Percentiles rank a stretch among this genome's conserved stretches.
phyloP scores from a whole-genome alignment of 2,888 invertebrate species.

The Drosophila anomelani region DNA sequence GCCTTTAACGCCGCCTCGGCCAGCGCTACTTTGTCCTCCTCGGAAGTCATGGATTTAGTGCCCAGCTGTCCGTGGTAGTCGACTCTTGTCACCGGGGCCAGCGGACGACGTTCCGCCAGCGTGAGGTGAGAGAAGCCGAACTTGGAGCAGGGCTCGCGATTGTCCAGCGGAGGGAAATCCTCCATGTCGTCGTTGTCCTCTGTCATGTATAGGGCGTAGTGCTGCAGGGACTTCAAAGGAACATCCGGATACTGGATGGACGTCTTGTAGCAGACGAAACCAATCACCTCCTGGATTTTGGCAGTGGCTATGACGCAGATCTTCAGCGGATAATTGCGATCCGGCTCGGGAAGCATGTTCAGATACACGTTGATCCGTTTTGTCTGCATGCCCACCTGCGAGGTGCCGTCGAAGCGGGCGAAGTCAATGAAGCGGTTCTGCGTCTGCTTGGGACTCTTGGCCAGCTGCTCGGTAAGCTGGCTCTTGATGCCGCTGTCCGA shows the following conservation, averaged over 20 bases:
- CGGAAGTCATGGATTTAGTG: conserved; percentile 84
- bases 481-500: conserved; percentile 85
- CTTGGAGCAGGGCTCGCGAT: conserved; percentile 94
- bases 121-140: conserved; percentile 96
- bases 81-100: conserved; percentile 79
- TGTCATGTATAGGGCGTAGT: conserved; percentile 96
- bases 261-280: conserved; percentile 94
- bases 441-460: conserved; percentile 90
- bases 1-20: conserved; percentile 79
- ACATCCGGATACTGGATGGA: conserved; percentile 88
- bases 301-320: conserved; percentile 93
- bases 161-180: conserved; percentile 96
- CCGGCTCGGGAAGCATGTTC: conserved; percentile 92
- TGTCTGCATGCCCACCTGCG: conserved; percentile 91
- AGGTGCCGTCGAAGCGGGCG: conserved; percentile 96
- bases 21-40: conserved; percentile 83
- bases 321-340: conserved; percentile 93
- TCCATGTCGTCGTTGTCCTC: conserved; percentile 95
- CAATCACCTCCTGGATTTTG: conserved; percentile 95
- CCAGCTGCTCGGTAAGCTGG: conserved; percentile 90
- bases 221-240: conserved; percentile 87
- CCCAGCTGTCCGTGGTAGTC: conserved; percentile 77
- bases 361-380: conserved; percentile 96
- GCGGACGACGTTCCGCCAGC: conserved; percentile 89
- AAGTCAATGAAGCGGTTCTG: conserved; percentile 95